Evolutionary conservation across 1,140 invertebrate species (phyloP), one percentile per base, ranked within the genome.

Genomic region (Zophobas atratus): DNA sequence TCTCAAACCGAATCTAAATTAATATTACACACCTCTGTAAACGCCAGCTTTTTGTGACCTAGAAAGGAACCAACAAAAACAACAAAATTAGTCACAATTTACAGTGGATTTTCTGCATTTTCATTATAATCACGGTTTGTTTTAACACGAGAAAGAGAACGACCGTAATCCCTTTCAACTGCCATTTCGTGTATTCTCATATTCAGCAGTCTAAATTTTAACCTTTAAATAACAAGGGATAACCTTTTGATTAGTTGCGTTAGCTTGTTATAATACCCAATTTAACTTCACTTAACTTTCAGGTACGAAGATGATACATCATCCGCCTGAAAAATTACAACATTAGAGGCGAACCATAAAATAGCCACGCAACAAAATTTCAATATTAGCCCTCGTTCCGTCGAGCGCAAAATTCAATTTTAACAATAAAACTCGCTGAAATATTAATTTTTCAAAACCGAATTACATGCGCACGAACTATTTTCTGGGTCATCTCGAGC

Each of bases 171-270:
- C 20, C 20, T 20, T 51, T 51, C 20, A 2, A 20, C 49, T 6
- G 2, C 2, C 3, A 51, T n/a, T 51, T 51, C 3, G 49, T 6
- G 49, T 20, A 20, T 6, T 51, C 6, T 5, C n/a, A 51, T n/a
- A 51, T 51, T 20, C 2, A 5, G n/a, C 3, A 5, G 2, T n/a
- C n/a, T 51, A 51, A 51, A 51, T n/a, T 6, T 20, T 51, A 20
- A 51, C 49, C 49, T 51, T 51, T 51, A 51, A 51, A 20, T 6
- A 51, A 51, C 49, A 51, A 51, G 49, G 49, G 49, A 51, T 51
- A 51, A 51, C 49, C 49, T 51, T 51, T 51, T 8, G n/a, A 51
- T 51, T 51, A 51, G 49, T 51, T 51, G n/a, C 49, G 49, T 51
- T 51, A 20, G 49, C n/a, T 20, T 51, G 3, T 20, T 51, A 51